These are phyloP conservation scores for Drosophila neutralis DNA, from an alignment of 2,888 invertebrate genomes.

Conservation along the genomic window DNA sequence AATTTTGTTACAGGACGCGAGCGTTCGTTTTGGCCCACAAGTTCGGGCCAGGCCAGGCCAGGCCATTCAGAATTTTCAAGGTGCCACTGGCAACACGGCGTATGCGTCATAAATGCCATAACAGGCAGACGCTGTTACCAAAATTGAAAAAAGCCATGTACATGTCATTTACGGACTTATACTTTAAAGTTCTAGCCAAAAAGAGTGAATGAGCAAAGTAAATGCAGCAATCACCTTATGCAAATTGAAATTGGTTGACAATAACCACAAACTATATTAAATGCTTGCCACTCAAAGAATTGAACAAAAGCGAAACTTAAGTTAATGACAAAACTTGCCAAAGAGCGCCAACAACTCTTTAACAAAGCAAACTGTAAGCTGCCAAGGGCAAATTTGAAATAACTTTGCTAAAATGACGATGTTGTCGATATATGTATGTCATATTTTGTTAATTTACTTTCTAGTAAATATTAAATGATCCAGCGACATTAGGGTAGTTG, in stretches of 20 bases:
- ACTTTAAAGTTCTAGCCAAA: slow-evolving; percentile 18
- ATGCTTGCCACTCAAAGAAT: background rate
- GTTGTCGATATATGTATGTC: background rate
- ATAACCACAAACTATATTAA: background rate
- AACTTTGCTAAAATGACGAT: background rate
- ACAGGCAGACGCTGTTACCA: slow-evolving; percentile 41
- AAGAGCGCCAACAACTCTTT: background rate
- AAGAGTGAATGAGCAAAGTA: background rate
- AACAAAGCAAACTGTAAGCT: background rate
- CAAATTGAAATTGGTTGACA: background rate
- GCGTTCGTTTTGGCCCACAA: slow-evolving; percentile 45
- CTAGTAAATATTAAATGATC: background rate
- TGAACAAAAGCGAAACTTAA: background rate
- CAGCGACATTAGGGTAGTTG: background rate
- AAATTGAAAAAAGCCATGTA: slow-evolving; percentile 8
- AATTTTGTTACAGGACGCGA: slow-evolving; percentile 69
- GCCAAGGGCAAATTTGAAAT: background rate
- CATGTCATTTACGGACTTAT: background rate
- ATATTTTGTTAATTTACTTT: background rate
- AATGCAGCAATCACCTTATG: background rate
- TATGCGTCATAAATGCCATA: slow-evolving; percentile 74
- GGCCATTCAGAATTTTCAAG: slow-evolving; percentile 57
- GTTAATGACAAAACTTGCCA: background rate
- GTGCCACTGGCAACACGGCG: slow-evolving; percentile 63
- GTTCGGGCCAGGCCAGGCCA: slow-evolving; percentile 34